Base-by-base conservation (phyloP, 1,140 invertebrate species). In the Drosophila arawakana region DNA sequence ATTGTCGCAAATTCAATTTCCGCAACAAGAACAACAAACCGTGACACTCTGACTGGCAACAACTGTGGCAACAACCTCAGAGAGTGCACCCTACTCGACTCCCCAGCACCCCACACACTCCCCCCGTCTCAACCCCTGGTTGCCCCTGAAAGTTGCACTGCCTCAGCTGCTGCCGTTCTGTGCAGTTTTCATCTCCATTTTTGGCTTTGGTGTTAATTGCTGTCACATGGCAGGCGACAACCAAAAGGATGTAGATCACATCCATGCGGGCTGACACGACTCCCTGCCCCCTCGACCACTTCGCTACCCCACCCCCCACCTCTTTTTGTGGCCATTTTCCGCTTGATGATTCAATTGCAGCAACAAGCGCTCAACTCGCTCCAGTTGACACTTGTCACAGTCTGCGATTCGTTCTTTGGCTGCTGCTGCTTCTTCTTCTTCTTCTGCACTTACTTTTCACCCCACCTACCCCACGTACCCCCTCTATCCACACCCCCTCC, bases 141-240 rank as follows among this genome's bases (percentile, higher is more conserved):
- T 11, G 6, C 43, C 34, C 13, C 15, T 13, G 25, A 30, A 30
- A 30, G 54, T 35, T 13, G 3, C 37, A 7, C 50, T 18, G 18
- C 35, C 63, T 60, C 25, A 30, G 58, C 47, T 10, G 7, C 15
- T 15, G 10, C 7, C 11, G 6, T 18, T 30, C 7, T n/a, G n/a
- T 65, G 55, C 55, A 43, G 2, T 46, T 54, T 60, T 30, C 30
- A 39, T 50, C 47, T 47, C 37, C 71, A 70, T 73, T 84, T 30
- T 73, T 74, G 75, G 75, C 71, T 86, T 85, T 78, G 78, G 78
- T 86, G 82, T 86, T 86, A 86, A 86, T 86, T 86, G 82, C 82
- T 86, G 82, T 86, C 82, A 86, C 82, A 86, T 86, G 79, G 80
- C 76, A 74, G 61, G 60, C 78, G 76, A 86, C 72, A 81, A 69